Percentiles rank a stretch among this genome's conserved stretches.
Conservation (phyloP, 2,888 invertebrate species). For the Limnephilus lunatus region DNA sequence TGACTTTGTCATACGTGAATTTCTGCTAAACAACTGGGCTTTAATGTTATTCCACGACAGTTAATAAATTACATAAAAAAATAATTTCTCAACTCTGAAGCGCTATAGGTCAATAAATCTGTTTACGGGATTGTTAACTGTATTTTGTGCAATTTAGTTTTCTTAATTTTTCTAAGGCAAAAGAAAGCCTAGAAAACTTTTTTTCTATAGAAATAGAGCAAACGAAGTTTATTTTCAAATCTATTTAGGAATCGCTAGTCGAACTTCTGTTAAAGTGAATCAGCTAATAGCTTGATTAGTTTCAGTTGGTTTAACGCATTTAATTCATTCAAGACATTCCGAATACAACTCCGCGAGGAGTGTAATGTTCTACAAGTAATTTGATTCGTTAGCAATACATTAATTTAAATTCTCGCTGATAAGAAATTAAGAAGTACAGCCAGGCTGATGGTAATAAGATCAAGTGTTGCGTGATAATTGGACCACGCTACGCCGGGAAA, state of each 20-base stretch:
- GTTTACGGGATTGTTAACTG: no score
- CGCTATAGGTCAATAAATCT: no score
- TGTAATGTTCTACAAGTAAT: neutral
- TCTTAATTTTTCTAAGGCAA: no score
- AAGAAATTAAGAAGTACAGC: neutral
- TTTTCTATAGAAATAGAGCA: neutral
- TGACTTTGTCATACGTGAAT: no score
- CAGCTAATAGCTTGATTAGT: neutral
- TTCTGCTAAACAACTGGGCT: no score
- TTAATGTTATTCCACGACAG: no score
- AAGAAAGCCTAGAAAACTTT: no score
- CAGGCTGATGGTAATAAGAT: neutral
- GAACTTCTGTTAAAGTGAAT: neutral
- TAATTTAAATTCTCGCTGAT: neutral
- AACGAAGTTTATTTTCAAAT: neutral
- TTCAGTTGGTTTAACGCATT: neutral
- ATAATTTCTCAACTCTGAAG: no score
- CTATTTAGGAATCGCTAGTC: neutral
- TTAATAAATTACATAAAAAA: no score
- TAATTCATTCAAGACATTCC: neutral
- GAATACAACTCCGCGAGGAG: neutral
- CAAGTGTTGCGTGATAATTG: constrained; percentile 5
- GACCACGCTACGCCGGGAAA: neutral
- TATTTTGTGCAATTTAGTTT: no score
- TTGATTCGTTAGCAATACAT: neutral